Conservation (phyloP, 1,140 invertebrate genomes). For the Harlomillsia oculata region DNA sequence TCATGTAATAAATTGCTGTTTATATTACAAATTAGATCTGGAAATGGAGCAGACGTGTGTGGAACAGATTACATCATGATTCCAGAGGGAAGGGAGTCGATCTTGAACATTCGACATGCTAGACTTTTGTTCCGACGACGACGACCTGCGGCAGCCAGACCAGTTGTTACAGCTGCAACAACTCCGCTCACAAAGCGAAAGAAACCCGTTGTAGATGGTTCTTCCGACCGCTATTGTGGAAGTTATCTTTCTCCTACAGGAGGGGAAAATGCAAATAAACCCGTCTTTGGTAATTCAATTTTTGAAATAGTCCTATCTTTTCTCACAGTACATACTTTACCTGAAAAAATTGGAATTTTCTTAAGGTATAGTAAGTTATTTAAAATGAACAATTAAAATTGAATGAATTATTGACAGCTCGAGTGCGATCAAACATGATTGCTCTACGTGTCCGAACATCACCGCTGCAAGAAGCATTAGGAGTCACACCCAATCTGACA, state of each 20-base stretch:
- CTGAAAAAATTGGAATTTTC: neutral
- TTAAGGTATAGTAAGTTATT: neutral
- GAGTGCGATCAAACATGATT: constrained; percentile 28
- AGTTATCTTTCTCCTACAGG: constrained; percentile 19
- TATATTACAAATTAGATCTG: constrained; percentile 24
- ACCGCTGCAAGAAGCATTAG: neutral
- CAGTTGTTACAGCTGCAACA: constrained; percentile 2
- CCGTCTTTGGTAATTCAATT: constrained; percentile 24
- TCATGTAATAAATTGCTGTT: neutral
- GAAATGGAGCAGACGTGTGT: constrained; percentile 20
- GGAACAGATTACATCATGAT: constrained; percentile 32
- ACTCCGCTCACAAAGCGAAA: constrained; percentile 2
- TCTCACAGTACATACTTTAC: neutral
- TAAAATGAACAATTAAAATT: neutral
- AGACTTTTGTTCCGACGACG: constrained; percentile 22
- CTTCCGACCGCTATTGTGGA: constrained; percentile 31
- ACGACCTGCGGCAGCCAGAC: constrained; percentile 1
- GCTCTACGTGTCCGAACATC: constrained; percentile 21
- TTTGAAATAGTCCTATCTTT: neutral
- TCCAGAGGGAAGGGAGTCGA: constrained; percentile 19
- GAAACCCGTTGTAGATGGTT: neutral
- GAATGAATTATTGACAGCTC: constrained; percentile 12
- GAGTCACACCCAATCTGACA: constrained; percentile 14
- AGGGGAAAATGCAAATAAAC: constrained; percentile 18
- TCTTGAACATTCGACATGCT: neutral